Base-by-base conservation (phyloP, 2,888 invertebrate genomes). In the Eurytoma californica region DNA sequence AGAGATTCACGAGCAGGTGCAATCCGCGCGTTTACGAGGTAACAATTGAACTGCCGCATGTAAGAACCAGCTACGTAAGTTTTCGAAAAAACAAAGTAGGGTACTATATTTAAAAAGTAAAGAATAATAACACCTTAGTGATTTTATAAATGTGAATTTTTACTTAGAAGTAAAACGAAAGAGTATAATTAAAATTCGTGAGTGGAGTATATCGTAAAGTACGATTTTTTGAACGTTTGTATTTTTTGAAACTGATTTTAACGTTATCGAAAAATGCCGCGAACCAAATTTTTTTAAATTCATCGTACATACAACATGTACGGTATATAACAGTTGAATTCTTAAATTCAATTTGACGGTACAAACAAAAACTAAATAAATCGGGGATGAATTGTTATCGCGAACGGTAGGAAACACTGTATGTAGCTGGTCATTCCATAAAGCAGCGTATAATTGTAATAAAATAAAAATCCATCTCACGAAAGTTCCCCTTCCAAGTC, bases 381-480 rank as follows among this genome's bases (percentile, higher is more conserved):
- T 16, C n/a, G 18, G 24, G 24, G 9, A 61, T 68, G 28, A 39
- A 39, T 39, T 39, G 39, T 39, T 39, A 39, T 39, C 39, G 39
- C 39, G 9, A 9, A 39, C 9, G 39, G 39, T 39, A 39, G 39
- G 63, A 14, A 60, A 68, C 53, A 68, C 47, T 68, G 51, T 58
- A 79, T 77, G 58, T 69, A 77, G 77, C 73, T 80, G 73, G 51
- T 68, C 30, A 76, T 63, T 80, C 20, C 58, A 76, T 80, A 60
- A 67, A 68, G 68, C 72, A 18, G 63, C 47, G 72, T 74, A 28
- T 69, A 74, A 69, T 79, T 79, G 72, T 79, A 70, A 70, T 66
- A 74, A 39, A 39, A 39, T 39, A 39, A 39, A 24, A 67, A 72
- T 47, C 16, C 72, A 80, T 67, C 76, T 72, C 72, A 72, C 47